Evolutionary conservation across 2,888 invertebrate species (phyloP).

Genomic region (Pecten maximus): DNA sequence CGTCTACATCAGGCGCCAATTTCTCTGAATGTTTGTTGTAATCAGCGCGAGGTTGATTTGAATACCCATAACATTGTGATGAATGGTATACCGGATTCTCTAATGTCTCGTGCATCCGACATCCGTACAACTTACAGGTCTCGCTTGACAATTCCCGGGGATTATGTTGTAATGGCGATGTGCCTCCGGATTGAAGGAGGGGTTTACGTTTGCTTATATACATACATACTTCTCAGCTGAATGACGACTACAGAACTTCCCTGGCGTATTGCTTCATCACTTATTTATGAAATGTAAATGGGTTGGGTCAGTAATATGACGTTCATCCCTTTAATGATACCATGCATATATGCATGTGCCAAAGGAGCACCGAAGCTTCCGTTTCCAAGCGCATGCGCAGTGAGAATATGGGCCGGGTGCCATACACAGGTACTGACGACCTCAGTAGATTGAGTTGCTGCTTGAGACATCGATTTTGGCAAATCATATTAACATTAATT

Average conservation of each 20-base stretch:
- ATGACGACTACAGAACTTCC: neutral
- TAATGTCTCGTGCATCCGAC: neutral
- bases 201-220: neutral
- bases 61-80: constrained; percentile 9
- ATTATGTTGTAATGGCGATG: neutral
- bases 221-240: constrained; percentile 4
- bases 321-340: constrained; percentile 11
- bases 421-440: constrained; percentile 10
- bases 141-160: constrained; percentile 15
- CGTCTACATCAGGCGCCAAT: neutral
- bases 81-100: neutral
- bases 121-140: constrained; percentile 13
- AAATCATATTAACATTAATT: neutral
- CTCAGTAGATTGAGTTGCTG: neutral
- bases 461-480: neutral
- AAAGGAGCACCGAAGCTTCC: neutral
- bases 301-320: constrained; percentile 20
- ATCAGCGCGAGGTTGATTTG: constrained; percentile 3
- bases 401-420: neutral
- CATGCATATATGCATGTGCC: neutral
- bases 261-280: neutral
- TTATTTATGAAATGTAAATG: constrained; percentile 31
- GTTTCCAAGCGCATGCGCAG: neutral
- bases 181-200: neutral
- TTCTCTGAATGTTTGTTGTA: constrained; percentile 9